Percentiles rank a stretch among this genome's conserved stretches.
phyloP scores from a whole-genome alignment of 2,797 vertebrate species.

The Mormyrus hasselquistii region DNA sequence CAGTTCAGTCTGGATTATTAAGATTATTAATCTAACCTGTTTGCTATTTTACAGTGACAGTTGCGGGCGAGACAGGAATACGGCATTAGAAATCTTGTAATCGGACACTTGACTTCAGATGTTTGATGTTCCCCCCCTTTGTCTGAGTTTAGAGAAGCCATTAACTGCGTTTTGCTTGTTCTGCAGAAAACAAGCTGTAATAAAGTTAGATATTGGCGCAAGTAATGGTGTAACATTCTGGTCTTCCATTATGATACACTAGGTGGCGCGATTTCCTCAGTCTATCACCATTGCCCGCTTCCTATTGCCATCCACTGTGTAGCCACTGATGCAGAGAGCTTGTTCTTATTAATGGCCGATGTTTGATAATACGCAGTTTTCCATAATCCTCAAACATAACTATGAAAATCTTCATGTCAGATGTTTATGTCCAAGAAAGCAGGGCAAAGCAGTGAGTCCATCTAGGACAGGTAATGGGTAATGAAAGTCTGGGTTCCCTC shows the following conservation, averaged over 20 bases:
- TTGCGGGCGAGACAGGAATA: not conserved
- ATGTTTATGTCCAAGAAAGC: not conserved
- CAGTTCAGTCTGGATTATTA: not conserved
- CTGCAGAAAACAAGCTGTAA: not conserved
- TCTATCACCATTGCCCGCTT: not conserved
- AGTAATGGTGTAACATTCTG: not conserved
- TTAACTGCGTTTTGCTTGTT: not conserved
- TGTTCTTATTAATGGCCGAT: not conserved
- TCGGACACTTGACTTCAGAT: not conserved
- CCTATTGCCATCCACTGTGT: not conserved
- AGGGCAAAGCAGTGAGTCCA: not conserved
- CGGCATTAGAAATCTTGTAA: not conserved
- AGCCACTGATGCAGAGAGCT: not conserved
- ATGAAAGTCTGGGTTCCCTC: not conserved
- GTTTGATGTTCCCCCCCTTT: not conserved
- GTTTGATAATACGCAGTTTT: not conserved
- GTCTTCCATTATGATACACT: not conserved
- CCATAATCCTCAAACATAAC: not conserved
- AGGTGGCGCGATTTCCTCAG: slow-evolving; percentile 5
- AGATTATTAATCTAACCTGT: not conserved
- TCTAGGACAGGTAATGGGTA: not conserved
- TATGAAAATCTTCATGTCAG: not conserved
- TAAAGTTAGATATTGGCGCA: not conserved
- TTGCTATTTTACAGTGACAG: not conserved
- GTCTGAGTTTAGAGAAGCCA: not conserved